Evolutionary conservation across 2,113 vertebrate species (phyloP).

Genomic region (Chloebia gouldiae): DNA sequence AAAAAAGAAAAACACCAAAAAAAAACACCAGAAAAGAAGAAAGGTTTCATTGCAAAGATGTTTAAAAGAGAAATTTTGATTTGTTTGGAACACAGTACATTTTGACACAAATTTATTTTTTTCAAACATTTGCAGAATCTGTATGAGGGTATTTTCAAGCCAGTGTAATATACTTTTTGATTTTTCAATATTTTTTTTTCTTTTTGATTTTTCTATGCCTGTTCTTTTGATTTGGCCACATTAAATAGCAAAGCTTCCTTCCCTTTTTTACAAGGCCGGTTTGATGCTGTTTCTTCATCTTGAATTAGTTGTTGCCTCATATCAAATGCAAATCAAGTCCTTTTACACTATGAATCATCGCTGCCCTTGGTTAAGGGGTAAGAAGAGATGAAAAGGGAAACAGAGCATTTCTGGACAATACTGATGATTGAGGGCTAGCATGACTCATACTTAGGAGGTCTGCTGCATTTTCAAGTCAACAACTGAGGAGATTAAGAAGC

Average conservation of each 20-base stretch:
- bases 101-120: neutral
- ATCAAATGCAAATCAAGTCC: constrained; percentile 27
- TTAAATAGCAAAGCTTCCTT: neutral
- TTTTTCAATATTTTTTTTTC: neutral
- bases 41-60: neutral
- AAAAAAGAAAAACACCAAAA: neutral
- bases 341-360: constrained; percentile 20
- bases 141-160: neutral
- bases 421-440: constrained; percentile 29
- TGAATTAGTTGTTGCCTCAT: constrained; percentile 31
- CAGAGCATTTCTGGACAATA: constrained; percentile 25
- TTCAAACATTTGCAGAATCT: neutral
- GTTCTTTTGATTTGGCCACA: neutral
- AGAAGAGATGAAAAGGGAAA: constrained; percentile 24
- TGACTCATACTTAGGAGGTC: constrained; percentile 36
- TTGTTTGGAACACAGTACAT: neutral
- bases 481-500: neutral
- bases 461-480: constrained; percentile 19
- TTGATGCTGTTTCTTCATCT: constrained; percentile 12
- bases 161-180: neutral
- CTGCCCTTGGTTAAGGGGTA: constrained; percentile 18
- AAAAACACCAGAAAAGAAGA: neutral
- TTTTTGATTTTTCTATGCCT: neutral
- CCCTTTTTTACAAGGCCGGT: neutral
- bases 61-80: neutral